Evolutionary conservation across 1,140 invertebrate genomes (phyloP).

Genomic region (Hypothenemus hampei): DNA sequence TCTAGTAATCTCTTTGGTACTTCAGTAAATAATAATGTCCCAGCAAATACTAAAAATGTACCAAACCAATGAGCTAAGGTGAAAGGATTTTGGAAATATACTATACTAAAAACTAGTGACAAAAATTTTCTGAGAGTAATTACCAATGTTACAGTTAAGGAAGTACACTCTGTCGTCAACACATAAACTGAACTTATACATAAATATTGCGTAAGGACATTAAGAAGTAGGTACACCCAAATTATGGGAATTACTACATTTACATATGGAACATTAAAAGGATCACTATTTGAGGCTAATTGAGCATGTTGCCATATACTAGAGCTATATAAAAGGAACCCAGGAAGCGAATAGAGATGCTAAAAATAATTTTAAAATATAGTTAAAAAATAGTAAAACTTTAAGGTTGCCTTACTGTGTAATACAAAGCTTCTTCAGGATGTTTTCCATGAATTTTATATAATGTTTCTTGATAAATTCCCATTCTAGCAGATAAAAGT

Average conservation of each 20-base stretch:
- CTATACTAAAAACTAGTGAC: constrained; percentile 90
- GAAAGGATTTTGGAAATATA: constrained; percentile 94
- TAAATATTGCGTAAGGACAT: constrained; percentile 89
- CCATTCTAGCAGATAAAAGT: constrained; percentile 92
- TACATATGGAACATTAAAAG: constrained; percentile 48
- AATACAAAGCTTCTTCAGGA: constrained; percentile 91
- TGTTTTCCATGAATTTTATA: constrained; percentile 88
- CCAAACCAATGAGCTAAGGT: constrained; percentile 91
- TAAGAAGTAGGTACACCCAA: constrained; percentile 76
- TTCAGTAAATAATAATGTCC: constrained; percentile 90
- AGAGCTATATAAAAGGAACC: constrained; percentile 67
- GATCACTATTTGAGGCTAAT: constrained; percentile 55
- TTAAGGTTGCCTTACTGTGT: constrained; percentile 58
- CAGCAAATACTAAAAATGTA: constrained; percentile 84
- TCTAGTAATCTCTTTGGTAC: constrained; percentile 42
- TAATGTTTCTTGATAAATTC: constrained; percentile 92
- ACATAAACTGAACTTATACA: constrained; percentile 94
- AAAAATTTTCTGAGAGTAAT: constrained; percentile 94
- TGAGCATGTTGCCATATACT: constrained; percentile 73
- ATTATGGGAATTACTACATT: constrained; percentile 62
- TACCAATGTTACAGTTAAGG: constrained; percentile 91
- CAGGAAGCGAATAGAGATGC: constrained; percentile 83
- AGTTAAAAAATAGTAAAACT: constrained; percentile 5
- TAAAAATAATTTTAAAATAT: constrained; percentile 45
- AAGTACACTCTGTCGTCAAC: constrained; percentile 89